Evolutionary conservation across 1,140 invertebrate species (phyloP), one percentile per base, ranked within the genome.

Genomic region (Drosophila pseudoobscura): DNA sequence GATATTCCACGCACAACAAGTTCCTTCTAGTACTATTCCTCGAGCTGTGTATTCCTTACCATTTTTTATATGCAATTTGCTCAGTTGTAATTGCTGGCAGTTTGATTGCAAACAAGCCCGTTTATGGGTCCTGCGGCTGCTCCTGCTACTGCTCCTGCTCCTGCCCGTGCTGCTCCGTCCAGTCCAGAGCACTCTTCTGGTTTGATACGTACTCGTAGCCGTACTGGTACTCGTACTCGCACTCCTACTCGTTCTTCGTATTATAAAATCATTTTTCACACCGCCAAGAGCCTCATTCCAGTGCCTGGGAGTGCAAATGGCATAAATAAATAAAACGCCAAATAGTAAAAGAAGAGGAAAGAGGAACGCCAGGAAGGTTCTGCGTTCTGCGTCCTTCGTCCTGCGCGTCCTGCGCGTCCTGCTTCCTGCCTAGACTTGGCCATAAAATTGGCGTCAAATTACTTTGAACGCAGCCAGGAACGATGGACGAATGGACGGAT

Each of bases 381-480:
- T 53, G 43, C 35, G 35, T 39, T 4, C 35, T 39, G 35, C 35
- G 11, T 11, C 31, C 35, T 39, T 11, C 35, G 11, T 11, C 31
- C 31, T 35, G 9, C 31, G 2, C 31, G 11, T 11, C 31, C 31
- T 35, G 9, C 31, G 2, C 31, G 3, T 2, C 11, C 35, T 45
- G 56, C 56, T 49, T 51, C 31, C 26, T 41, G 61, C 45, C 58
- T 59, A 65, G 66, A 61, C 49, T 46, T 62, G 44, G 65, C 59
- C 73, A 63, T 78, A 78, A 78, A 78, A 78, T 78, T 78, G 73
- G 73, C 76, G 68, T 78, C 72, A 78, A 78, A 78, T 78, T 76
- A 76, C 68, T 78, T 76, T 75, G 76, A 73, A 66, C 73, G 73
- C 66, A 72, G 68, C 65, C 58, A 39, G 11, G 3, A 39, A 39